Percentiles rank a stretch among this genome's conserved stretches.
phyloP scores from a whole-genome alignment of 64 coral and sea anemone species.

The Acropora tenuis region DNA sequence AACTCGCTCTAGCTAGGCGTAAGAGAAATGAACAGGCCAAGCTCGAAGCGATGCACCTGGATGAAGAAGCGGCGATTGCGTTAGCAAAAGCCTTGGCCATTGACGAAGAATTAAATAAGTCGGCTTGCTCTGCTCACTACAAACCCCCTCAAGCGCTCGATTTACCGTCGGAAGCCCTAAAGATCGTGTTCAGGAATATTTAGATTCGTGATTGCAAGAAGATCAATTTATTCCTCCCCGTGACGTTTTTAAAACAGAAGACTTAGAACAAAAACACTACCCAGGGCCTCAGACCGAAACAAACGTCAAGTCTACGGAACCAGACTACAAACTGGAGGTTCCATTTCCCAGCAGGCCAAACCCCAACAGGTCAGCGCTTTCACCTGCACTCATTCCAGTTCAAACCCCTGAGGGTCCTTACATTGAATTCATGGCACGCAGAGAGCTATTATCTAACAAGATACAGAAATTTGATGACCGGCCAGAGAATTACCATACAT shows the following conservation, averaged over 20 bases:
- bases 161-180: background rate
- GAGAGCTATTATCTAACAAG: background rate
- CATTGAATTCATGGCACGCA: constrained; percentile 6
- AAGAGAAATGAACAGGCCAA: background rate
- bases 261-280: background rate
- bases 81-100: background rate
- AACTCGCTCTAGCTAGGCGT: background rate
- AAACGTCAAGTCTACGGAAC: background rate
- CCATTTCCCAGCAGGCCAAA: background rate
- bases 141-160: background rate
- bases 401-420: background rate
- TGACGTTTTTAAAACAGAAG: background rate
- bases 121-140: background rate
- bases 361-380: background rate
- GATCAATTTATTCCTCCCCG: background rate
- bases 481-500: background rate
- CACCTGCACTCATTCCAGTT: background rate
- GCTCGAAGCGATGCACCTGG: background rate
- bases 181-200: background rate
- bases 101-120: background rate
- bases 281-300: background rate
- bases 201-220: background rate
- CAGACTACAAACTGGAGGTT: background rate
- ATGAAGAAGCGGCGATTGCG: background rate
- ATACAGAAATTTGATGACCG: background rate